Conservation (phyloP, 2,113 vertebrate species). For the Gavia stellata region DNA sequence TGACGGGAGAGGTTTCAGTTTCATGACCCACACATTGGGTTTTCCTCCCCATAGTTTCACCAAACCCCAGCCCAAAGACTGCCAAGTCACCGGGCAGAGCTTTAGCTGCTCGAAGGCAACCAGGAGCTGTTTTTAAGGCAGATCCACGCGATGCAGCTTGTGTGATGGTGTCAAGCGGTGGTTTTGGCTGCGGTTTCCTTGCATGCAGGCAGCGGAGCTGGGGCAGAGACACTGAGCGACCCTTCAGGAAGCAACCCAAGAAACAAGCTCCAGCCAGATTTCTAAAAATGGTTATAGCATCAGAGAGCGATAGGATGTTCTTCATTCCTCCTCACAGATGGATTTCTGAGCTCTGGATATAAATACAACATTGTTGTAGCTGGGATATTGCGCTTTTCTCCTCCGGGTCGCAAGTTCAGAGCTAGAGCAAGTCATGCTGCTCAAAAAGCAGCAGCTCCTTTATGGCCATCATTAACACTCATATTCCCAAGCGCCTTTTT, state of each 20-base stretch:
- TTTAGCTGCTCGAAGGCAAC: background rate
- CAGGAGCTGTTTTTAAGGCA: background rate
- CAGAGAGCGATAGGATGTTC: background rate
- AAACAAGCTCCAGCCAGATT: background rate
- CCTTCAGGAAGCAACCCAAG: background rate
- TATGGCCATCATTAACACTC: background rate
- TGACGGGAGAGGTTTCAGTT: background rate
- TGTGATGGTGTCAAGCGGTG: background rate
- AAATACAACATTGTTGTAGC: background rate
- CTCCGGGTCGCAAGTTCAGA: background rate
- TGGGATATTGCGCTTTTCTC: background rate
- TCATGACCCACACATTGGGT: accelerated
- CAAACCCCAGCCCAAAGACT: background rate
- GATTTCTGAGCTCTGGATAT: background rate
- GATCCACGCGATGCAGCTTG: accelerated
- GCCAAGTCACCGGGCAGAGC: background rate
- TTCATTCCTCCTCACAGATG: background rate
- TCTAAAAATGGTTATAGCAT: background rate
- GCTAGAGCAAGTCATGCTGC: background rate
- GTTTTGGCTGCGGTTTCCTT: background rate
- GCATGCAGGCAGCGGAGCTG: background rate
- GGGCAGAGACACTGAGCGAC: background rate
- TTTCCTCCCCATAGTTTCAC: background rate
- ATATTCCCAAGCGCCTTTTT: background rate
- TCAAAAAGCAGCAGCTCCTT: background rate